Evolutionary conservation across 2,113 vertebrate genomes (phyloP).

Genomic region (Passer domesticus): DNA sequence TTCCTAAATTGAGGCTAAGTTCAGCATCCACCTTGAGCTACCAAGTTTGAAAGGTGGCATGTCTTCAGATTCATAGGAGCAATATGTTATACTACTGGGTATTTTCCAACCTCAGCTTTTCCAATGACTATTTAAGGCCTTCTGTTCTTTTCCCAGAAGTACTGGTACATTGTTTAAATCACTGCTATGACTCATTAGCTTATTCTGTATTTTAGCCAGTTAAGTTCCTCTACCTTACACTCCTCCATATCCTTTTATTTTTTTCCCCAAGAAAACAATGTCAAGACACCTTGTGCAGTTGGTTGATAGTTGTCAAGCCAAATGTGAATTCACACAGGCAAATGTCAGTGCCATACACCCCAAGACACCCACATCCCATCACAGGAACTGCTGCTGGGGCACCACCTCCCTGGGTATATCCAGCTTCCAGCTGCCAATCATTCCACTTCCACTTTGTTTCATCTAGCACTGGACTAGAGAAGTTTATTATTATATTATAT

Average conservation of each 20-base stretch:
- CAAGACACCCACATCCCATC: not conserved
- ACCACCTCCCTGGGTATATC: not conserved
- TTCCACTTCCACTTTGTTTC: not conserved
- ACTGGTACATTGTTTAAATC: constrained; percentile 2
- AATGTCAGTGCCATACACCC: not conserved
- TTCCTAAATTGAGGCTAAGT: not conserved
- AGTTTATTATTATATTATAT: too few species aligned
- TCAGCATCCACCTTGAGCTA: not conserved
- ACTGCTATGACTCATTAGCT: not conserved
- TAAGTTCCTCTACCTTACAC: not conserved
- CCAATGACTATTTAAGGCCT: not conserved
- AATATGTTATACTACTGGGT: not conserved
- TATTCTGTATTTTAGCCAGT: constrained; percentile 8
- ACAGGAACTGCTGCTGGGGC: not conserved
- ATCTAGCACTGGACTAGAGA: not conserved
- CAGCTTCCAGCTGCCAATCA: not conserved
- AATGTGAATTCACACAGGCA: not conserved
- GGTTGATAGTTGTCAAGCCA: not conserved
- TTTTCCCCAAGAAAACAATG: not conserved
- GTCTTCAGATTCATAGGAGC: not conserved
- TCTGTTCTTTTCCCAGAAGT: not conserved
- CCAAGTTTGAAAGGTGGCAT: not conserved
- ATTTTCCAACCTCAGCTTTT: constrained; percentile 22
- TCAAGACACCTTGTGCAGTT: not conserved
- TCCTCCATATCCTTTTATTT: not conserved